Base-by-base conservation (phyloP, 2,797 vertebrate species). In the Margarornis squamiger region DNA sequence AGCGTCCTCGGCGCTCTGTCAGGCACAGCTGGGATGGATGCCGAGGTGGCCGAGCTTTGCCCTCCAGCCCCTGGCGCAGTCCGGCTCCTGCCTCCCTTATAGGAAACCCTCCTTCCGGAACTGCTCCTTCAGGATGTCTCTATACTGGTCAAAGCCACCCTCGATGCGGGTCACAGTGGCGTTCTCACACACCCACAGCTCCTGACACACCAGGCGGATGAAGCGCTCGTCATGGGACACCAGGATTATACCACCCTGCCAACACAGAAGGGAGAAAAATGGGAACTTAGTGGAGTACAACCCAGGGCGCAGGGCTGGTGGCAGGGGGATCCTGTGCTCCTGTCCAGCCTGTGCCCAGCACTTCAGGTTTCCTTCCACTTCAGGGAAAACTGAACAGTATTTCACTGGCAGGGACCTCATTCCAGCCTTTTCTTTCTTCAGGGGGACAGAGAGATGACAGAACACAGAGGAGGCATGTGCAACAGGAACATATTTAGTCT, bases 221-320 rank as follows among this genome's bases (percentile, higher is more conserved):
- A 99, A 99, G 32, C 99, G 98, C 91, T 99, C 99, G 1, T 99
- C 98, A 1, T 99, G 99, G 15, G 99, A 99, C 70, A 99, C 99
- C 77, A 99, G 97, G 68, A 99, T 98, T 68, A 99, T 97, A 4
- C 99, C 99, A 1, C 99, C 99, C 99, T 99, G 96, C 43, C 92
- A 27, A 82, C 3, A 59, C 5, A 92, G 24, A 16, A 67, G 1
- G 72, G 7, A 15, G 15, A 18, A 26, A 61, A 57, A 45, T 3
- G 10, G 70, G 21, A 78, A 61, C 46, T 81, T 6, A 49, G 38
- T 1, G 23, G 17, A 85, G 18, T 43, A 54, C 27, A 41, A 27
- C 14, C 4, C 45, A n/a, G 27, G 14, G 45, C 15, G 12, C 54
- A 14, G 20, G 2, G 2, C 21, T 4, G 55, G 14, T 21, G 51